Evolutionary conservation across 2,797 vertebrate genomes (phyloP).

Genomic region (Anolis apletophallus): DNA sequence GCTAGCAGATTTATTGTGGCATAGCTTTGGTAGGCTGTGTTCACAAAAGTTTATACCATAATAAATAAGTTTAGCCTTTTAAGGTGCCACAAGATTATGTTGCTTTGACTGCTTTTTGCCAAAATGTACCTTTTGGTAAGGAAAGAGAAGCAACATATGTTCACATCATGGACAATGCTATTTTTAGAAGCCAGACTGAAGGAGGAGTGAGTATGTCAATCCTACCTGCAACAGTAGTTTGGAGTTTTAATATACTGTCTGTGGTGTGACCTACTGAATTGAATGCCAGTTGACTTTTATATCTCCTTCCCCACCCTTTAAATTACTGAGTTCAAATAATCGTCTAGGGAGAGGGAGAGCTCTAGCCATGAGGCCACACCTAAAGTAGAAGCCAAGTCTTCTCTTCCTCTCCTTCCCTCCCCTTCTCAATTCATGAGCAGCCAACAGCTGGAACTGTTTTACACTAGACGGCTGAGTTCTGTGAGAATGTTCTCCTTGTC

Average conservation of each 20-base stretch:
- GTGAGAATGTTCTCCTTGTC: conserved; percentile 76
- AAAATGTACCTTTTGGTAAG: not conserved
- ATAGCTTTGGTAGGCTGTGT: not conserved
- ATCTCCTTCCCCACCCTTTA: conserved; percentile 60
- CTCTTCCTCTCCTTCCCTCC: conserved; percentile 36
- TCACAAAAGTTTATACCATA: conserved; percentile 8
- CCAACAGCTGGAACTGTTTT: conserved; percentile 84
- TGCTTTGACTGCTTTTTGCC: not conserved
- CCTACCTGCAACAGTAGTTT: conserved; percentile 49
- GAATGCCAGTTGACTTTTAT: conserved; percentile 47
- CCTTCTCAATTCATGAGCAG: conserved; percentile 64
- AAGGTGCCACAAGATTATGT: not conserved
- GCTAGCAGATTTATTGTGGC: conserved; percentile 5
- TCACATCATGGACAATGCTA: conserved; percentile 13
- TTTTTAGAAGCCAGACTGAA: conserved; percentile 38
- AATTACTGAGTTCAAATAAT: conserved; percentile 63
- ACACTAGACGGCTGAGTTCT: conserved; percentile 63
- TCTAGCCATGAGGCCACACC: conserved; percentile 74
- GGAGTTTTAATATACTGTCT: conserved; percentile 50
- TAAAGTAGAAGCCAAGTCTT: conserved; percentile 71
- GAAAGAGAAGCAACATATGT: conserved; percentile 16
- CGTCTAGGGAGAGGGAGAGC: conserved; percentile 64
- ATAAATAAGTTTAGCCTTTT: conserved; percentile 16
- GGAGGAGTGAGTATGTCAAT: conserved; percentile 26
- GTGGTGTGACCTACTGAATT: conserved; percentile 55